Conservation (phyloP, 92 coral and sea anemone genomes). For the Epizoanthus illoricatus region DNA sequence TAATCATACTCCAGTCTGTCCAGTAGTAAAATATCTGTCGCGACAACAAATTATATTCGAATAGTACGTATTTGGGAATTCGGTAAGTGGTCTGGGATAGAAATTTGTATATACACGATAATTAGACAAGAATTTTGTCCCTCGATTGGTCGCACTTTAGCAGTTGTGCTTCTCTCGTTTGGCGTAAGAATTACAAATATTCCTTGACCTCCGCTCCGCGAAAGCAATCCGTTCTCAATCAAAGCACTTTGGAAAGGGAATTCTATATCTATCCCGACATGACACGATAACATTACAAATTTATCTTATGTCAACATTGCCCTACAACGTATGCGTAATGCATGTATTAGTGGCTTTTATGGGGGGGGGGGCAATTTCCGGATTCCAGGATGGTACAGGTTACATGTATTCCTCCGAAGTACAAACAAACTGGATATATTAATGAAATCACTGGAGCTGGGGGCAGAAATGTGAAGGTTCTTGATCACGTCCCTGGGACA, state of each 20-base stretch:
- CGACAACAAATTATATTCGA: no score
- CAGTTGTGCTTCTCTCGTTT: slow-evolving; percentile 1
- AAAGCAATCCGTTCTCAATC: neutral
- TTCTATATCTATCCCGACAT: neutral
- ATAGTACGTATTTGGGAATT: no score
- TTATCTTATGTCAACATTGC: neutral
- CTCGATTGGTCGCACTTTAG: neutral
- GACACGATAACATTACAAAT: neutral
- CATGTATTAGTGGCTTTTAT: neutral
- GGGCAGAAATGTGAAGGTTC: no score
- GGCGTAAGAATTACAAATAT: neutral
- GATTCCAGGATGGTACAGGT: no score
- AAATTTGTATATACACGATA: neutral
- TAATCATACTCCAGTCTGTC: no score
- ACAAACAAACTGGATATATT: no score
- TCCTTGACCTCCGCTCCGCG: slow-evolving; percentile 23
- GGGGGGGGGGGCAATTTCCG: no score
- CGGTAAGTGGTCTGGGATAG: no score
- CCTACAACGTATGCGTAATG: neutral
- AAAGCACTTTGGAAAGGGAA: neutral
- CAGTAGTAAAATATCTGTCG: no score
- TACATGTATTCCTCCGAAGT: no score
- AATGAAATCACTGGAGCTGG: no score
- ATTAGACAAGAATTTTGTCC: neutral
- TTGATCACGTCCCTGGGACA: no score